Conservation (phyloP, 2,113 vertebrate species). For the Ailurus styani region DNA sequence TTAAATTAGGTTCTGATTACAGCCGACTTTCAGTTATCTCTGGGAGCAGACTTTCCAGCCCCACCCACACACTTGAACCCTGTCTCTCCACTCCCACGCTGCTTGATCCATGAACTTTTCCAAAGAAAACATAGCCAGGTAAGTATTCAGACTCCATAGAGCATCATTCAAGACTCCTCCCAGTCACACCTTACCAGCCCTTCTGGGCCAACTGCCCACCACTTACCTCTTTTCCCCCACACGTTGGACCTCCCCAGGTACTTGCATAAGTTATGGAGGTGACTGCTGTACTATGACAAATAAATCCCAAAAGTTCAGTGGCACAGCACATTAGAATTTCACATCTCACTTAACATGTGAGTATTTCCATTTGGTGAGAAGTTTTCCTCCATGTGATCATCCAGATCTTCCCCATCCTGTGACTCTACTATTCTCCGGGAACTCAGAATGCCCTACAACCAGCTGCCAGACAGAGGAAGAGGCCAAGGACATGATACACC, state of each 20-base stretch:
- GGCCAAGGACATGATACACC: not conserved
- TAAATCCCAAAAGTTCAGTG: not conserved
- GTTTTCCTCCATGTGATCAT: not conserved
- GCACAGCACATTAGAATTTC: accelerated
- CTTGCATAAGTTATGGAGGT: accelerated
- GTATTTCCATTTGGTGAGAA: not conserved
- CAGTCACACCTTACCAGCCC: not conserved
- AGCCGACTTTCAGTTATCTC: not conserved
- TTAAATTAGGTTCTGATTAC: not conserved
- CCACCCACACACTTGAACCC: accelerated
- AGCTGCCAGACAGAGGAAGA: no score
- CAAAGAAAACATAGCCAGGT: not conserved
- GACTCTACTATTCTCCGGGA: not conserved
- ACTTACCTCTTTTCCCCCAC: not conserved
- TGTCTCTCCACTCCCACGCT: accelerated
- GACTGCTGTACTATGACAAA: not conserved
- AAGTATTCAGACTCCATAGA: not conserved
- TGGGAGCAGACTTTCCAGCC: not conserved
- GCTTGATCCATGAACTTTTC: not conserved
- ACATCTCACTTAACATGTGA: not conserved
- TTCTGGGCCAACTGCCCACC: not conserved
- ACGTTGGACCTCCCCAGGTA: accelerated
- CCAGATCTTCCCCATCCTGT: not conserved
- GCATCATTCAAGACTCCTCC: no score
- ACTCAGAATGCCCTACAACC: not conserved